phyloP scores from a whole-genome alignment of 2,888 invertebrate species.

The Amiota minor region DNA sequence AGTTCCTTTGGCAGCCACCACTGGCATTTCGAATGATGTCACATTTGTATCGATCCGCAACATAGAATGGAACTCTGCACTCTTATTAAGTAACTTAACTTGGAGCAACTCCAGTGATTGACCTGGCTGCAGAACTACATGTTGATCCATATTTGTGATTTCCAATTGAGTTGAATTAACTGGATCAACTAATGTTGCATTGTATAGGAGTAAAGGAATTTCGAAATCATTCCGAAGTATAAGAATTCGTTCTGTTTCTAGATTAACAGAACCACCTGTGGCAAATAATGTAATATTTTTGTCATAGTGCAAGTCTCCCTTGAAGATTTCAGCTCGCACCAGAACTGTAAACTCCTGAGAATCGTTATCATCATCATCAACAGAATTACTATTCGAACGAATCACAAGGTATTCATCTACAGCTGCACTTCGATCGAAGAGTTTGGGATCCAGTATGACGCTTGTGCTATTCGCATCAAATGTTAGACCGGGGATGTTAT shows the following conservation, averaged over 20 bases:
- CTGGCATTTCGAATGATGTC: conserved; percentile 73
- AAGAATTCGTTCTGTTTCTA: conserved; percentile 75
- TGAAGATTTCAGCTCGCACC: conserved; percentile 70
- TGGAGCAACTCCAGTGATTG: conserved; percentile 61
- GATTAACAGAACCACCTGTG: conserved; percentile 54
- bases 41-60: conserved; percentile 75
- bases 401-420: conserved; percentile 64
- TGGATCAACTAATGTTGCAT: conserved; percentile 77
- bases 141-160: conserved; percentile 39
- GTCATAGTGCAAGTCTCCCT: conserved; percentile 64
- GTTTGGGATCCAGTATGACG: conserved; percentile 64
- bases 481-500: conserved; percentile 55
- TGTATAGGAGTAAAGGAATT: conserved; percentile 82
- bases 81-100: conserved; percentile 62
- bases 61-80: conserved; percentile 57
- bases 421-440: conserved; percentile 55
- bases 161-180: conserved; percentile 52
- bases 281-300: conserved; percentile 67
- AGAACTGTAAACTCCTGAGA: conserved; percentile 58
- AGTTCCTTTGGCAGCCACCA: conserved; percentile 74
- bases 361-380: conserved; percentile 36
- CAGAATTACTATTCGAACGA: conserved; percentile 27
- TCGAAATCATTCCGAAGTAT: conserved; percentile 83
- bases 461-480: conserved; percentile 59
- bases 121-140: conserved; percentile 61